These are phyloP conservation scores for Cheilosia soror DNA, from an alignment of 2,888 invertebrate species.

Conservation along the genomic window DNA sequence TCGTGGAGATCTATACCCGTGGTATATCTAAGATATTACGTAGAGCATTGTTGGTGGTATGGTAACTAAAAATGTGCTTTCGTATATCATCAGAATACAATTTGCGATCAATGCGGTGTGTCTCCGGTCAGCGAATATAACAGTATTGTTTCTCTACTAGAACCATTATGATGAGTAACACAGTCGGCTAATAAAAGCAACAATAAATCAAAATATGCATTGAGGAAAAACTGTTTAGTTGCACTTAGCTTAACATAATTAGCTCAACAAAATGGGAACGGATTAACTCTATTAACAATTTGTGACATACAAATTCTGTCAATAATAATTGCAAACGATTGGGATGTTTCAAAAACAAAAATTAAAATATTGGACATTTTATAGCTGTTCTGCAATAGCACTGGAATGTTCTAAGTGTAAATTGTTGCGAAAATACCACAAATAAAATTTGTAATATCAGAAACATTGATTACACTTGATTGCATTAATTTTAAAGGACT, in stretches of 20 bases:
- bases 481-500: too few relatives aligned
- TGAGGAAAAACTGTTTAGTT: too few relatives aligned
- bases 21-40: slow-evolving; percentile 43
- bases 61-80: slow-evolving; percentile 13
- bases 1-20: slow-evolving; percentile 44
- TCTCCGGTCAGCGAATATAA: slow-evolving; percentile 67
- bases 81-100: slow-evolving; percentile 50
- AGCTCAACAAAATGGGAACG: not conserved
- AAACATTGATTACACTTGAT: too few relatives aligned
- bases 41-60: slow-evolving; percentile 13
- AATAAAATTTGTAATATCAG: too few relatives aligned
- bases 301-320: too few relatives aligned
- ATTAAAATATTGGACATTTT: too few relatives aligned
- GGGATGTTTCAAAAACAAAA: too few relatives aligned
- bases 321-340: too few relatives aligned
- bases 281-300: not conserved
- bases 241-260: too few relatives aligned
- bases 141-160: not conserved
- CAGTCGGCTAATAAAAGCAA: slow-evolving; percentile 37
- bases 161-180: not conserved
- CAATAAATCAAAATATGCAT: slow-evolving; percentile 6
- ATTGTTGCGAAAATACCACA: too few relatives aligned
- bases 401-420: too few relatives aligned
- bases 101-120: slow-evolving; percentile 76
- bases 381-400: too few relatives aligned